Conservation (phyloP, 2,797 vertebrate species). For the Phrynocephalus vlangalii region DNA sequence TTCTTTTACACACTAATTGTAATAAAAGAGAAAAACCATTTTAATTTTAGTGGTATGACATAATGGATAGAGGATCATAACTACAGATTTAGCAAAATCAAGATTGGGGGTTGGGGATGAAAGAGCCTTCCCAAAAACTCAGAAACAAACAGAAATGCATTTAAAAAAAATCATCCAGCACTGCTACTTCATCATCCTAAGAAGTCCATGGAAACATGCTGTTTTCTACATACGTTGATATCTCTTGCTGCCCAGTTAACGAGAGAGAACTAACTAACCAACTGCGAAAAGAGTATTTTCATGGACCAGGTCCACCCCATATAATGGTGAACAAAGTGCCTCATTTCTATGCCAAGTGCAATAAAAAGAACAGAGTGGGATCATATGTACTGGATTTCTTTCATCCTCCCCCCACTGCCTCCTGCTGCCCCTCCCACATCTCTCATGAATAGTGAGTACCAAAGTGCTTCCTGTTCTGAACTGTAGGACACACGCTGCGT, state of each 20-base stretch:
- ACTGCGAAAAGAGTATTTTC: slow-evolving; percentile 9
- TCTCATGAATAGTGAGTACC: slow-evolving; percentile 57
- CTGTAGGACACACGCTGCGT: slow-evolving; percentile 70
- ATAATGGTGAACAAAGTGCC: slow-evolving; percentile 34
- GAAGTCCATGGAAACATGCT: background rate
- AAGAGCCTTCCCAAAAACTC: background rate
- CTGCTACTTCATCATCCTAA: background rate
- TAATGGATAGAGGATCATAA: too few species aligned
- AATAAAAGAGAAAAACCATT: background rate
- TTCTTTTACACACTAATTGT: background rate
- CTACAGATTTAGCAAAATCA: background rate
- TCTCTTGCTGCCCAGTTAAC: slow-evolving; percentile 33
- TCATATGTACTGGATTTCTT: slow-evolving; percentile 31
- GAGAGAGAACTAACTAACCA: background rate
- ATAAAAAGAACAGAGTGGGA: slow-evolving; percentile 30
- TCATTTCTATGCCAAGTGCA: slow-evolving; percentile 36
- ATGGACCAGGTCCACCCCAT: background rate
- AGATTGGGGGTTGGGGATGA: background rate
- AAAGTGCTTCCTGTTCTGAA: slow-evolving; percentile 68
- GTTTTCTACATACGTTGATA: background rate
- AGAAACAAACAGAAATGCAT: background rate
- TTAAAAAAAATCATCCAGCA: background rate
- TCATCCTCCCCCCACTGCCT: background rate
- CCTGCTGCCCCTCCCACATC: slow-evolving; percentile 51
- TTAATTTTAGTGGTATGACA: background rate